Evolutionary conservation across 1,140 invertebrate genomes (phyloP).

Genomic region (Drosophila equinoxialis): DNA sequence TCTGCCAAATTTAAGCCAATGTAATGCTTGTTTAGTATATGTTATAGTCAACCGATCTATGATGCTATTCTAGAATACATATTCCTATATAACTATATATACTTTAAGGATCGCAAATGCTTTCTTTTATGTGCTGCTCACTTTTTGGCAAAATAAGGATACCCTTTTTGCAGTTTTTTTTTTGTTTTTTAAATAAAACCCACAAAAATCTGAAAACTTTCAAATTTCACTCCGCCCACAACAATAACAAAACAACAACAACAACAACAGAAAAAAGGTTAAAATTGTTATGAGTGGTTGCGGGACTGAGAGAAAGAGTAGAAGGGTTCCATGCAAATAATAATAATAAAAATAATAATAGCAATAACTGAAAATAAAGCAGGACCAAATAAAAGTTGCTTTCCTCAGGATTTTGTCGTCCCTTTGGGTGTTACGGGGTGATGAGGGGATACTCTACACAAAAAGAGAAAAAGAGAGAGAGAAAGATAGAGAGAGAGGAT

Average conservation of each 20-base stretch:
- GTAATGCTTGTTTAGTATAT: too few relatives aligned
- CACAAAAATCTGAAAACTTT: slow-evolving; percentile 39
- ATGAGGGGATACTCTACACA: too few relatives aligned
- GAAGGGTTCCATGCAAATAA: slow-evolving; percentile 63
- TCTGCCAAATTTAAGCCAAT: too few relatives aligned
- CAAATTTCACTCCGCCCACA: slow-evolving; percentile 39
- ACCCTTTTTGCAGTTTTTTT: too few relatives aligned
- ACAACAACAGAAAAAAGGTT: slow-evolving; percentile 33
- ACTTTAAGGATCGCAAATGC: too few relatives aligned
- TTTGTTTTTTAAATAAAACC: slow-evolving; percentile 26
- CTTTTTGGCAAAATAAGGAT: too few relatives aligned
- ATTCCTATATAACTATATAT: too few relatives aligned
- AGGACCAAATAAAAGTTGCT: slow-evolving; percentile 54
- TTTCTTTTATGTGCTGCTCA: too few relatives aligned
- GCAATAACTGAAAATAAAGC: slow-evolving; percentile 65
- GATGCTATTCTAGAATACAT: too few relatives aligned
- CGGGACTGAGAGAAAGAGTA: neutral
- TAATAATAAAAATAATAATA: slow-evolving; percentile 71
- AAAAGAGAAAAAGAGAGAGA: too few relatives aligned
- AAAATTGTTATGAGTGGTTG: slow-evolving; percentile 58
- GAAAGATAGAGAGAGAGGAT: too few relatives aligned
- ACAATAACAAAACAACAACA: neutral
- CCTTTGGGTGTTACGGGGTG: neutral
- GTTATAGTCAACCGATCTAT: too few relatives aligned
- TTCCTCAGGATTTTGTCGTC: slow-evolving; percentile 41